Percentiles rank a stretch among this genome's conserved stretches.
Evolutionary conservation across 2,888 invertebrate genomes (phyloP).

Genomic region (Eupithecia exiguata): DNA sequence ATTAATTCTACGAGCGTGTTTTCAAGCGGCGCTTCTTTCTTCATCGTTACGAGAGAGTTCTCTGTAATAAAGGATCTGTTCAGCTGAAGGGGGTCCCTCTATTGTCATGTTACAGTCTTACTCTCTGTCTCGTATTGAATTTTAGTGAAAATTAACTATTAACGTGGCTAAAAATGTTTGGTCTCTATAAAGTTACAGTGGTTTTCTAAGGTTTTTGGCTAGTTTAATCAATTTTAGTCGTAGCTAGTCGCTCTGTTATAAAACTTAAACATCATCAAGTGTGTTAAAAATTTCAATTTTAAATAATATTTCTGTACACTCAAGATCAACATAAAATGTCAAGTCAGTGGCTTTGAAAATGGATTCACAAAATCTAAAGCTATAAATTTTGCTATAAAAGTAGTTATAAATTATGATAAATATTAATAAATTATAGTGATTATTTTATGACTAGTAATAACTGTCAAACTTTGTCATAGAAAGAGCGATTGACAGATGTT

Average conservation of each 20-base stretch:
- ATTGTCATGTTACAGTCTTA: neutral
- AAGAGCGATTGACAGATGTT: neutral
- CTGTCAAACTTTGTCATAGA: conserved; percentile 1
- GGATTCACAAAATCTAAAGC: conserved; percentile 7
- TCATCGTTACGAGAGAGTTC: neutral
- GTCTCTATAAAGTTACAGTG: neutral
- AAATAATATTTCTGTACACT: neutral
- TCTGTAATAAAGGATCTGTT: neutral
- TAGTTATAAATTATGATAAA: conserved; percentile 11
- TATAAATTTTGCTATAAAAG: conserved; percentile 16
- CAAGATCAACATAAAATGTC: neutral
- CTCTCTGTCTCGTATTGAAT: neutral
- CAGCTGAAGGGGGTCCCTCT: neutral
- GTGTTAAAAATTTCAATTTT: neutral
- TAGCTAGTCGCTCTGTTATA: neutral
- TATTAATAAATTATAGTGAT: conserved; percentile 29
- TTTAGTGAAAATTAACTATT: neutral
- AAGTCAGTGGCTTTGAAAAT: conserved; percentile 6
- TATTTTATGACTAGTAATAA: conserved; percentile 9
- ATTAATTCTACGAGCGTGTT: neutral
- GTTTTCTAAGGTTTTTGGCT: neutral
- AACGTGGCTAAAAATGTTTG: neutral
- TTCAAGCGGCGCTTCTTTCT: neutral
- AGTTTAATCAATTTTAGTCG: neutral
- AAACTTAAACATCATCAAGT: neutral